Evolutionary conservation across 2,113 vertebrate genomes (phyloP), one percentile per base, ranked within the genome.

Genomic region (Dasypus novemcinctus): DNA sequence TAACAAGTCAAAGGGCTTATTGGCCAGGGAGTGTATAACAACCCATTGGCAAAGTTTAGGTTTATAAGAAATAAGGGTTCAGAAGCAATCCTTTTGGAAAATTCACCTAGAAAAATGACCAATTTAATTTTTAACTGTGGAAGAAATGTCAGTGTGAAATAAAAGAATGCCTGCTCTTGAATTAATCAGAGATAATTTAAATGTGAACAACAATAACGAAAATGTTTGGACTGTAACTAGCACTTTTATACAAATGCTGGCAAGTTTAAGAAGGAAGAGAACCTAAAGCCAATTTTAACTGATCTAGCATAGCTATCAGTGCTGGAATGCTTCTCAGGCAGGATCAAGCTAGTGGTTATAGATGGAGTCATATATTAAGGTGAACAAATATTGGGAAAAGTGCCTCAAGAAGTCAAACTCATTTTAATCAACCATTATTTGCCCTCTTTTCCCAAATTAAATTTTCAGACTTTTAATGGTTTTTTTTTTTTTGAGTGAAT

Each of bases 301-400:
- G 75, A 38, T 89, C 71, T 69, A 82, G 69, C 20, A 4, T n/a
- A 89, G 69, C 82, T 94, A 85, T 59, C 86, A 93, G 29, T 20
- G 64, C 59, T 52, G 15, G 97, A 92, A 93, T 68, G 43, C 78
- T 87, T 9, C 25, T 97, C 71, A 20, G 76, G 75, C 52, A 90
- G 83, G 78, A 97, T 93, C 79, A 90, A 93, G 84, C 17, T 54
- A 63, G 33, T 21, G 46, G 92, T 91, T 52, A 95, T 96, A 78
- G 7, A 96, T 54, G 27, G 29, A 41, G 84, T 7, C 84, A 63
- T 52, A 54, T 85, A 96, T 96, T 92, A 95, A 57, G 27, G 80
- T 96, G 49, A 91, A 95, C 76, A 91, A 85, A 97, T 69, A 96
- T 61, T 49, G 81, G 38, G 61, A 94, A 20, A 95, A 90, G 54